phyloP scores from a whole-genome alignment of 2,888 invertebrate species.

The Mesopsocus fuscifrons region DNA sequence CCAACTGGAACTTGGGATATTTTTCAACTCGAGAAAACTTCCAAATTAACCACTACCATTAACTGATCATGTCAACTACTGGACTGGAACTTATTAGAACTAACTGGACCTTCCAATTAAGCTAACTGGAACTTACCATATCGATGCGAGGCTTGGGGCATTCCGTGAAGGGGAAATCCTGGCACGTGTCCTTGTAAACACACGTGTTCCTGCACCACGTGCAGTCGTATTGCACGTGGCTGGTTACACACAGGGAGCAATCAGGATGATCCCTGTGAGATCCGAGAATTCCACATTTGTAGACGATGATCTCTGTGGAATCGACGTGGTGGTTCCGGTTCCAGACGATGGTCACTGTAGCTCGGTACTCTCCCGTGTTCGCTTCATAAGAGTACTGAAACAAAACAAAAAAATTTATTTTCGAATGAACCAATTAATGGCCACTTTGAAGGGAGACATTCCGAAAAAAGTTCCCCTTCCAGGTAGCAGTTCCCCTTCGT shows the following conservation, averaged over 20 bases:
- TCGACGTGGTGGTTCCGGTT: conserved; percentile 85
- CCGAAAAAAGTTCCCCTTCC: no score
- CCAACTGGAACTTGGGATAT: no score
- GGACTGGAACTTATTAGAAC: no score
- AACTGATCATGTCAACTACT: no score
- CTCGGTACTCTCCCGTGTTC: conserved; percentile 68
- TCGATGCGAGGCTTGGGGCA: conserved; percentile 85
- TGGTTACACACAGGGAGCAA: conserved; percentile 88
- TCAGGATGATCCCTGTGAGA: conserved; percentile 87
- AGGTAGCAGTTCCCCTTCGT: no score
- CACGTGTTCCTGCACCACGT: conserved; percentile 90
- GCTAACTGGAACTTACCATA: conserved; percentile 46
- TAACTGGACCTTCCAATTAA: no score
- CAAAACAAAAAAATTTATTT: conserved; percentile 15
- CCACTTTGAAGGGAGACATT: no score
- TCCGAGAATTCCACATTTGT: conserved; percentile 90
- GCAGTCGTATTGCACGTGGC: conserved; percentile 79
- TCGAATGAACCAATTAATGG: no score
- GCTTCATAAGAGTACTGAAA: conserved; percentile 71
- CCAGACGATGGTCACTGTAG: conserved; percentile 82
- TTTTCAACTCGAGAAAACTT: no score
- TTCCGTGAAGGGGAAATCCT: conserved; percentile 57
- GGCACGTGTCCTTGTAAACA: conserved; percentile 67
- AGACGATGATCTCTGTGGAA: conserved; percentile 73
- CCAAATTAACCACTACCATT: no score